A percentile compares a stretch with the other conserved stretches of the same genome.
These are phyloP conservation scores for Artibeus lituratus DNA, from an alignment of 2,797 vertebrate species.

Conservation along the genomic window DNA sequence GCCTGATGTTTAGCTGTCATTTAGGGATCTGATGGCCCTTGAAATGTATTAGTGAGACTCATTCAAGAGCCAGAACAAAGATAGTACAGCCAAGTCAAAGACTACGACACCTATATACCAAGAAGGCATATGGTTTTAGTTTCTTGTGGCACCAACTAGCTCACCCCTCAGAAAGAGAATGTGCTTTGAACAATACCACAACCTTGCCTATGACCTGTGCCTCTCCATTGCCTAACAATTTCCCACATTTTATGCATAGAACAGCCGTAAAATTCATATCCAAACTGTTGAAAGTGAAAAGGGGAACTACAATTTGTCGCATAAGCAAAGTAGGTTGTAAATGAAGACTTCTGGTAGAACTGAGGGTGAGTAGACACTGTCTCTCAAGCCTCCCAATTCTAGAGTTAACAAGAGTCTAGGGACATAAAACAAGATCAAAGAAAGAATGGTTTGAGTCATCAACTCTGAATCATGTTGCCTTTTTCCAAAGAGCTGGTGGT, in stretches of 20 bases:
- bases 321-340: neutral
- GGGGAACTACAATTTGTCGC: neutral
- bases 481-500: neutral
- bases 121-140: conserved; percentile 13
- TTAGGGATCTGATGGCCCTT: neutral
- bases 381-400: neutral
- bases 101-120: neutral
- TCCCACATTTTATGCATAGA: neutral
- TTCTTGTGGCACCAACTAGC: neutral
- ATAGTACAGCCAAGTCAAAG: neutral
- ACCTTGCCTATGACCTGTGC: neutral
- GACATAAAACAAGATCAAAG: neutral
- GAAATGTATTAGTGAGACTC: neutral
- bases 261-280: neutral
- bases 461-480: neutral
- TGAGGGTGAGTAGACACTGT: neutral
- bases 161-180: neutral
- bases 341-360: neutral
- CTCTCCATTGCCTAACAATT: neutral
- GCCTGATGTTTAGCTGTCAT: neutral
- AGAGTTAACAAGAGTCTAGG: neutral
- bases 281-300: neutral
- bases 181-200: neutral
- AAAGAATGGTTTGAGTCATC: neutral
- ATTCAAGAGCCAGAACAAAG: conserved; percentile 43